Conservation (phyloP, 2,797 vertebrate genomes). For the Falco naumanni region DNA sequence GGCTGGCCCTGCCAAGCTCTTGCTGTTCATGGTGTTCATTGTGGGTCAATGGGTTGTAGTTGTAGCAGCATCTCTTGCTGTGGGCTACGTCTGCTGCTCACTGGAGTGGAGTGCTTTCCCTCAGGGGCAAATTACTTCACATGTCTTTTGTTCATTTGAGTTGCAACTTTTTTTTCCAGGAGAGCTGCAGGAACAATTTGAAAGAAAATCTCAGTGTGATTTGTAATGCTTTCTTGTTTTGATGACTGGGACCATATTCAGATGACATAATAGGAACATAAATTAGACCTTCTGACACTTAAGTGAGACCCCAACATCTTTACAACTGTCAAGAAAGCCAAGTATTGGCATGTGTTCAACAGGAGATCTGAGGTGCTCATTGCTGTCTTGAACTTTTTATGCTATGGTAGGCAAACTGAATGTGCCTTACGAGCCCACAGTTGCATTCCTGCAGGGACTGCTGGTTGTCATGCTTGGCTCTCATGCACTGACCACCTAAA, state of each 20-base stretch:
- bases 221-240: background rate
- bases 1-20: background rate
- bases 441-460: rapidly evolving
- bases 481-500: background rate
- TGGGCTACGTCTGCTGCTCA: background rate
- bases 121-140: background rate
- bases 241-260: background rate
- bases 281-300: background rate
- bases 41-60: background rate
- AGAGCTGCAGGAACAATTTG: background rate
- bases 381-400: background rate
- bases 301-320: background rate
- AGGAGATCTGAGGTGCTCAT: background rate
- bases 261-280: background rate
- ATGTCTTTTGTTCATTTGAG: background rate
- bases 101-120: slow-evolving; percentile 21
- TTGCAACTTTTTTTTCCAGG: background rate
- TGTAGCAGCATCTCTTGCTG: background rate
- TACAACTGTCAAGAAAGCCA: background rate
- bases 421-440: background rate
- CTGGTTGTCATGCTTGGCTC: background rate
- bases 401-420: background rate
- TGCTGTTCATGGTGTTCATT: background rate
- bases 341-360: rapidly evolving
- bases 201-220: background rate